A percentile compares a stretch with the other conserved stretches of the same genome.
These are phyloP conservation scores for Sphaeridia pumilis DNA, from an alignment of 2,888 invertebrate genomes.

Conservation along the genomic window DNA sequence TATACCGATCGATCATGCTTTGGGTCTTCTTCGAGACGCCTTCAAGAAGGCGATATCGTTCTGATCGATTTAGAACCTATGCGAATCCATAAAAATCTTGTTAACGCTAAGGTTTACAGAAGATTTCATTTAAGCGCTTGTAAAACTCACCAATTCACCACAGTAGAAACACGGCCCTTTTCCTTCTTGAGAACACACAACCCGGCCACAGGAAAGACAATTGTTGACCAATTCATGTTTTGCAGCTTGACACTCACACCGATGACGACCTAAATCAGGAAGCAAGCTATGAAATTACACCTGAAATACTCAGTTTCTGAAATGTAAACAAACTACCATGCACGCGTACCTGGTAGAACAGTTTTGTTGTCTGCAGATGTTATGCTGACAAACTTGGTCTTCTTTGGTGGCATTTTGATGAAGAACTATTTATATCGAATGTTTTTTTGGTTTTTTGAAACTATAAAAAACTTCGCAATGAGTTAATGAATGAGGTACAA, in stretches of 20 bases:
- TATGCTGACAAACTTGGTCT: conserved; percentile 59
- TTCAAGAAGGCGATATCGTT: conserved; percentile 48
- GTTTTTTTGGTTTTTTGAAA: too few species aligned
- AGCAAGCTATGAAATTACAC: too few species aligned
- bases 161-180: conserved; percentile 94
- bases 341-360: conserved; percentile 25
- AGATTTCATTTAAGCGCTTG: too few species aligned
- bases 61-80: conserved; percentile 30
- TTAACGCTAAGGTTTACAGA: too few species aligned
- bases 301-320: too few species aligned
- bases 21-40: conserved; percentile 57
- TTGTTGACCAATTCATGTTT: conserved; percentile 85
- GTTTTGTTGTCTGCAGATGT: conserved; percentile 58
- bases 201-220: conserved; percentile 82
- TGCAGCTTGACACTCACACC: conserved; percentile 84
- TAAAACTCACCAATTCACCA: conserved; percentile 70
- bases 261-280: conserved; percentile 55
- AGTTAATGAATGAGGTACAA: too few species aligned
- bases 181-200: conserved; percentile 84
- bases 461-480: too few species aligned
- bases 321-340: background rate
- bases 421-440: too few species aligned
- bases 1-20: conserved; percentile 41
- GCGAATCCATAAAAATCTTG: too few species aligned
- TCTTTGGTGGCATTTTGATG: conserved; percentile 37